phyloP scores from a whole-genome alignment of 2,888 invertebrate genomes.

The Nasonia oneida region DNA sequence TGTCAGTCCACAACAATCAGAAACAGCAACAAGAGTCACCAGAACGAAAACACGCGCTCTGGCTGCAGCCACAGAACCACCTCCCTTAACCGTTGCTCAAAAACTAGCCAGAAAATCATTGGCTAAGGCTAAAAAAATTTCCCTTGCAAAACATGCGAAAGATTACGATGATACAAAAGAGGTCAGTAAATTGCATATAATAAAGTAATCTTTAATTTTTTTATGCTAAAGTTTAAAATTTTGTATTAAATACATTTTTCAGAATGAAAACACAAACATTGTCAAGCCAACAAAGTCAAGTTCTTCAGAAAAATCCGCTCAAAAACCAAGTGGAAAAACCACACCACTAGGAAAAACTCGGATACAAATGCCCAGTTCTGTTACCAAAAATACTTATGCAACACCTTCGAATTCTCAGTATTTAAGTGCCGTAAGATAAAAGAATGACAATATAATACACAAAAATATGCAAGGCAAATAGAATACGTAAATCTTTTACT shows the following conservation, averaged over 20 bases:
- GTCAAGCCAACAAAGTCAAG: slow-evolving; percentile 31
- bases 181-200: slow-evolving; percentile 65
- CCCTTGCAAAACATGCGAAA: slow-evolving; percentile 70
- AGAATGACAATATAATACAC: slow-evolving; percentile 5
- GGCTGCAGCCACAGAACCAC: slow-evolving; percentile 73
- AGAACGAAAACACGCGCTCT: slow-evolving; percentile 82
- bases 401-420: slow-evolving; percentile 71
- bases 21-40: slow-evolving; percentile 78
- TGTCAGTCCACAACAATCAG: slow-evolving; percentile 72
- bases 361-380: slow-evolving; percentile 69
- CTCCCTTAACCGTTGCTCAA: slow-evolving; percentile 65
- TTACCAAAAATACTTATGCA: slow-evolving; percentile 68
- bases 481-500: slow-evolving; percentile 51
- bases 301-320: slow-evolving; percentile 64
- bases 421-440: slow-evolving; percentile 64
- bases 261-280: slow-evolving; percentile 70
- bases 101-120: slow-evolving; percentile 75
- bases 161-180: slow-evolving; percentile 73
- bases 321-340: slow-evolving; percentile 67
- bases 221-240: slow-evolving; percentile 13
- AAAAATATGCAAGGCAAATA: neutral
- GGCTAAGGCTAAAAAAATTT: slow-evolving; percentile 74
- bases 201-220: neutral
- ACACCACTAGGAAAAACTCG: slow-evolving; percentile 73
- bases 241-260: slow-evolving; percentile 51